Base-by-base conservation (phyloP, 2,797 vertebrate genomes). In the Anableps anableps region DNA sequence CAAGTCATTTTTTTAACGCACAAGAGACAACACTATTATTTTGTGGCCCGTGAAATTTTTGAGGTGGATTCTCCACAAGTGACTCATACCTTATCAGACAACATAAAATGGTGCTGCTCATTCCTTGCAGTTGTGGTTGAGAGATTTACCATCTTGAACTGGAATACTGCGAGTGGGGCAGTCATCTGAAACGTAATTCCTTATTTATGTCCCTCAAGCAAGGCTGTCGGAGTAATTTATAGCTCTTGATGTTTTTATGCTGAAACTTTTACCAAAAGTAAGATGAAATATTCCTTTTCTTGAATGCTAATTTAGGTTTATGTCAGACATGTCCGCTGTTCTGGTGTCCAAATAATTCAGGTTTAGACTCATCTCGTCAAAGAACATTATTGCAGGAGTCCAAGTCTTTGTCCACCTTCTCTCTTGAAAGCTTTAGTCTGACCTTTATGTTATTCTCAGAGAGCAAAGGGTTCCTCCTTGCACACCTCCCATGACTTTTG, bases 61-160 rank as follows among this genome's bases (percentile, higher is more conserved):
- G 60, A 53, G 81, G 81, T 75, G 80, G 72, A 83, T 77, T 77
- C 26, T 74, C 68, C 71, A 83, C 60, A 82, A 77, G 73, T 81
- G 76, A 82, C 71, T 85, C 68, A 31, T 77, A 85, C 88, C 4
- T 29, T 86, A 90, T 91, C 86, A 86, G 87, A 82, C 76, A 43
- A 50, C 8, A 66, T 29, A 62, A 53, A 79, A 26, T 64, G 48
- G 79, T 75, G 78, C 51, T 50, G 47, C 71, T 83, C 76, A 83
- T 88, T 91, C 81, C 53, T 36, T 10, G 8, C 78, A 81, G 78
- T 84, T 79, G 80, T 83, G 79, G 68, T 73, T 70, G 31, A 64
- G 80, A 84, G 82, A 87, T 88, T 89, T 79, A 83, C 10, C n/a
- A 47, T 76, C 77, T 66, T 77, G 66, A 76, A 80, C 64, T 76